phyloP scores from a whole-genome alignment of 2,113 vertebrate species.

The Cisticola juncidis region DNA sequence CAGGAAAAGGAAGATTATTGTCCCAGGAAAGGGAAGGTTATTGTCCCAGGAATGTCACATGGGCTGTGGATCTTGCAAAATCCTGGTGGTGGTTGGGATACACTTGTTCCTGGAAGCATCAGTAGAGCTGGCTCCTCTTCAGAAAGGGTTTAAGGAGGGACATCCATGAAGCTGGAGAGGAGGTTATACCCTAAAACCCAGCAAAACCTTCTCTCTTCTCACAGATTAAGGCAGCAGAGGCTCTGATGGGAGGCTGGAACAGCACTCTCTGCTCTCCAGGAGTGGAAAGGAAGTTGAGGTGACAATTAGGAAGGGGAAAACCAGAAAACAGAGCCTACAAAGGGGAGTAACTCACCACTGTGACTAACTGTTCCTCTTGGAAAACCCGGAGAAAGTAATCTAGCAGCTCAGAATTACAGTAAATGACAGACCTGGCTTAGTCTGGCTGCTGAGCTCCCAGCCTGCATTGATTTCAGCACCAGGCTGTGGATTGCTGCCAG shows the following conservation, averaged over 20 bases:
- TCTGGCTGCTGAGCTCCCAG: slow-evolving; percentile 28
- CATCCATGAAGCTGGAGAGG: not conserved
- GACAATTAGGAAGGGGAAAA: not conserved
- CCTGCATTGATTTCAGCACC: slow-evolving; percentile 31
- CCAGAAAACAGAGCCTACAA: not conserved
- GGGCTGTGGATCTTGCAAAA: not conserved
- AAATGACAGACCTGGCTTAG: slow-evolving; percentile 35
- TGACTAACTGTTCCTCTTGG: not conserved
- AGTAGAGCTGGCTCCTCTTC: not conserved
- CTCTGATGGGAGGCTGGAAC: not conserved
- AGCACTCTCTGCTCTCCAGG: not conserved
- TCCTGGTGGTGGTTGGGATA: not conserved
- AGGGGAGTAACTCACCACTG: not conserved
- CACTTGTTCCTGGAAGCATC: not conserved
- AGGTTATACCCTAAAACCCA: not conserved
- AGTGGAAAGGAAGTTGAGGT: not conserved
- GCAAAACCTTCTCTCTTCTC: not conserved
- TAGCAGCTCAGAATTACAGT: slow-evolving; percentile 32
- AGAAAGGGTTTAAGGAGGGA: not conserved
- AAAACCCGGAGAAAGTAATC: not conserved
- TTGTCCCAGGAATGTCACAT: not conserved
- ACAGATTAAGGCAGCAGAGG: not conserved
- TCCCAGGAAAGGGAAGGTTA: not conserved
- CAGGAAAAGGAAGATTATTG: too few species aligned
- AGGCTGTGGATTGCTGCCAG: slow-evolving; percentile 33